A percentile compares a stretch with the other conserved stretches of the same genome.
phyloP scores from a whole-genome alignment of 2,888 invertebrate genomes.

The Autographa pulchrina region DNA sequence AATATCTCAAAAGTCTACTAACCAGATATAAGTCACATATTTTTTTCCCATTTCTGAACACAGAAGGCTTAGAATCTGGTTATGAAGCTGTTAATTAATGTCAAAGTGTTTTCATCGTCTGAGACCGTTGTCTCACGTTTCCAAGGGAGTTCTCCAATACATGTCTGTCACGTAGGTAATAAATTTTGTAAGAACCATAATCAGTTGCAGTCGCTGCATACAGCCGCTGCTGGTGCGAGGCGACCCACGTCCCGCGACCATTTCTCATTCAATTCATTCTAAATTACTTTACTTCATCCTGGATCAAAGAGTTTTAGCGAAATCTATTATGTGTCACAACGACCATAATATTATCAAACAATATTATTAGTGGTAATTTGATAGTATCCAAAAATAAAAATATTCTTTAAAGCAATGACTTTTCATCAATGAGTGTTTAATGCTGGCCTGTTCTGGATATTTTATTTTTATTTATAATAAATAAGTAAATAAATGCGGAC shows the following conservation, averaged over 20 bases:
- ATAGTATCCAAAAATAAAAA: too few relatives aligned
- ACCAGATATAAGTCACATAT: not conserved
- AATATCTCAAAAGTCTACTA: not conserved
- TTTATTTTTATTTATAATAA: too few relatives aligned
- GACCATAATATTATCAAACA: not conserved
- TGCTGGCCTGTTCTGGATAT: too few relatives aligned
- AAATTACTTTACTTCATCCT: slow-evolving; percentile 19
- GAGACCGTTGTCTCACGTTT: too few relatives aligned
- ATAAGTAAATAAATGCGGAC: too few relatives aligned
- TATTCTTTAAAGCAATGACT: too few relatives aligned
- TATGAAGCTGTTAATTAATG: not conserved
- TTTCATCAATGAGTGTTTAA: too few relatives aligned
- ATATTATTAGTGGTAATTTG: too few relatives aligned
- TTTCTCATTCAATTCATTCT: slow-evolving; percentile 34
- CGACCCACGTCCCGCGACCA: slow-evolving; percentile 15
- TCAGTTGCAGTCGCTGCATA: slow-evolving; percentile 20
- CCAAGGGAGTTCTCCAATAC: not conserved
- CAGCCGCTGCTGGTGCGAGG: slow-evolving; percentile 5
- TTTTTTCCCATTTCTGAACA: not conserved
- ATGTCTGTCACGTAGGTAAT: slow-evolving; percentile 20
- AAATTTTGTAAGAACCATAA: slow-evolving; percentile 18
- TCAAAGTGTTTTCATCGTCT: not conserved
- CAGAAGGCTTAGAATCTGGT: not conserved
- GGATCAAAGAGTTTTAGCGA: slow-evolving; percentile 14
- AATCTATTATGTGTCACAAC: slow-evolving; percentile 16